Conservation (phyloP, 2,113 vertebrate genomes). For the Chaetops frenatus region DNA sequence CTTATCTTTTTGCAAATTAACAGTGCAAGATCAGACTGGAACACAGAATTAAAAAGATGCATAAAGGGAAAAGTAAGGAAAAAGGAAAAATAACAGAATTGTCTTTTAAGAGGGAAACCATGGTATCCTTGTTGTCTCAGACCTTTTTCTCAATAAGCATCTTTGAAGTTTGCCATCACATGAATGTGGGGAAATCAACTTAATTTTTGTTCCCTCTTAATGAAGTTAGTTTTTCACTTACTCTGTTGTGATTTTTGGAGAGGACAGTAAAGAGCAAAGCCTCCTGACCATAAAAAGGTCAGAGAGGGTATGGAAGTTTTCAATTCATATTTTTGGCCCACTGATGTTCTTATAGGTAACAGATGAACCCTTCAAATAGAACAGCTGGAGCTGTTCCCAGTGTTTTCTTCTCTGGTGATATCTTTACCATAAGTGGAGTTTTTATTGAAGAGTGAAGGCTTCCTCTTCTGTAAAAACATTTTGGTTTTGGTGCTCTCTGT, state of each 20-base stretch:
- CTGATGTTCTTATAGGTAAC: not conserved
- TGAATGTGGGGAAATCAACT: not conserved
- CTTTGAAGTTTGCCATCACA: not conserved
- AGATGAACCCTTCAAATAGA: not conserved
- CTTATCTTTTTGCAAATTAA: not conserved
- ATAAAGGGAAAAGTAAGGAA: not conserved
- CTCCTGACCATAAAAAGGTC: not conserved
- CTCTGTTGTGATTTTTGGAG: accelerated
- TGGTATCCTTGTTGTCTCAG: not conserved
- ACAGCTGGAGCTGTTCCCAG: not conserved
- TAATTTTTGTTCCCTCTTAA: not conserved
- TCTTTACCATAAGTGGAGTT: not conserved
- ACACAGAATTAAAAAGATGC: not conserved
- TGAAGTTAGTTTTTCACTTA: not conserved
- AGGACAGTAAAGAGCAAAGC: not conserved
- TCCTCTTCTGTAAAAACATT: not conserved
- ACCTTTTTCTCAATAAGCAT: not conserved
- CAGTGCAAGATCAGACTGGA: not conserved
- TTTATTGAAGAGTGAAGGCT: not conserved
- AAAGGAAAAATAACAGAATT: not conserved
- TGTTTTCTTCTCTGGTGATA: not conserved
- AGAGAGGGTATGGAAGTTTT: not conserved
- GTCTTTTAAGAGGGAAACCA: not conserved
- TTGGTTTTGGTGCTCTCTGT: not conserved
- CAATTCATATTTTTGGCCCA: not conserved